A percentile compares a stretch with the other conserved stretches of the same genome.
Conservation (phyloP, 2,888 invertebrate species). For the Exocentrus adspersus region DNA sequence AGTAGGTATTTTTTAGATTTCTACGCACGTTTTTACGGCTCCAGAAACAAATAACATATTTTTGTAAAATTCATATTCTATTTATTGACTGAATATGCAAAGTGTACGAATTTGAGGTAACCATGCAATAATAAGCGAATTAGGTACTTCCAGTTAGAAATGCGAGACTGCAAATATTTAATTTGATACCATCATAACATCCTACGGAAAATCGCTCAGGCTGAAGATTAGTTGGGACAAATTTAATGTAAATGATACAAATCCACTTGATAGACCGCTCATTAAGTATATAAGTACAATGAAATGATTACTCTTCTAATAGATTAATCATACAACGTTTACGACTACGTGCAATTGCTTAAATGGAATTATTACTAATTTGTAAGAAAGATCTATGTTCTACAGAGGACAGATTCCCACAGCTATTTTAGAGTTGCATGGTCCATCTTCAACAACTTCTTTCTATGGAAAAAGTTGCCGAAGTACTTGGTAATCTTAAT, state of each 20-base stretch:
- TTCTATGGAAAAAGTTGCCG: no score
- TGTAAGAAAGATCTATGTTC: no score
- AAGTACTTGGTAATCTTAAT: no score
- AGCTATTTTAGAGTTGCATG: no score
- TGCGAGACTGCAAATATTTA: neutral
- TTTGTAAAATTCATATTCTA: no score
- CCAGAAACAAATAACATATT: no score
- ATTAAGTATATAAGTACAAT: neutral
- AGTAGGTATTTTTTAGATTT: no score
- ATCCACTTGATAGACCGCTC: neutral
- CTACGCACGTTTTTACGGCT: no score
- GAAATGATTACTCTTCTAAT: neutral
- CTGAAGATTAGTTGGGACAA: neutral
- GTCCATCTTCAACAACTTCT: no score
- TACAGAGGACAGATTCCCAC: no score
- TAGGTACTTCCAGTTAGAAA: neutral
- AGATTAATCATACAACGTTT: neutral
- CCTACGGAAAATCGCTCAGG: neutral
- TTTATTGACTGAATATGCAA: no score
- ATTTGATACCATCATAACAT: conserved; percentile 1
- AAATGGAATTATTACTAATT: no score
- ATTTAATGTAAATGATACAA: conserved; percentile 5
- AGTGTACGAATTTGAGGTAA: neutral
- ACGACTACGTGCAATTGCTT: neutral
- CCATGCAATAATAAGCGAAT: neutral